Base-by-base conservation (phyloP, 2,888 invertebrate species). In the Cantharis rustica region DNA sequence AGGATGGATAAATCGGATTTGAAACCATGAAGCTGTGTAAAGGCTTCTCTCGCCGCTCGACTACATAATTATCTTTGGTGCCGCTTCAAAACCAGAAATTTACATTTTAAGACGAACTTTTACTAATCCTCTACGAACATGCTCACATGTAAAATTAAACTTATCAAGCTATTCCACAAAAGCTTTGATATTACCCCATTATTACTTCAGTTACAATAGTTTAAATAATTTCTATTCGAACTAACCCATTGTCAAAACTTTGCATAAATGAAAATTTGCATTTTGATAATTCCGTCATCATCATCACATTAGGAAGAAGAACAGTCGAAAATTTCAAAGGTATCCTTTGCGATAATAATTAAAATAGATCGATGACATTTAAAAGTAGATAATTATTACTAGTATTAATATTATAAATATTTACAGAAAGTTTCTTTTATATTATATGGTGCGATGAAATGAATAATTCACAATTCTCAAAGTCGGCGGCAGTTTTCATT, bases 11-110 rank as follows among this genome's bases (percentile, higher is more conserved):
- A 88, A 87, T 87, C 86, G 86, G 87, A 88, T 88, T 87, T 85
- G 86, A 83, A 87, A 86, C 86, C 87, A 87, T 84, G 87, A 86
- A 86, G 86, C 87, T 87, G 86, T 88, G 85, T 86, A 87, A 87
- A 87, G 86, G 84, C 86, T 82, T 83, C 82, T 83, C 82, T 78
- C 79, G 78, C 80, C 86, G 85, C 85, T 83, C 85, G 83, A 85
- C 86, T 86, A 86, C 84, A 86, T 87, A 86, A 87, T 87, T 87
- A 87, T 86, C 85, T 85, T 84, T 81, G 84, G 81, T 81, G 79
- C 75, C 79, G 80, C 81, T 83, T 82, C 82, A 82, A 82, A 85
- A 84, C 84, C 85, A 84, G 84, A 84, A 86, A 87, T 87, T 86
- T 86, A 82, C 86, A 87, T 87, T 86, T 86, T 85, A 86, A 85